A percentile compares a stretch with the other conserved stretches of the same genome.
Evolutionary conservation across 30 jellyfish, hydroid and myxozoan species (phyloP).

Genomic region (Calvadosia cruxmelitensis): DNA sequence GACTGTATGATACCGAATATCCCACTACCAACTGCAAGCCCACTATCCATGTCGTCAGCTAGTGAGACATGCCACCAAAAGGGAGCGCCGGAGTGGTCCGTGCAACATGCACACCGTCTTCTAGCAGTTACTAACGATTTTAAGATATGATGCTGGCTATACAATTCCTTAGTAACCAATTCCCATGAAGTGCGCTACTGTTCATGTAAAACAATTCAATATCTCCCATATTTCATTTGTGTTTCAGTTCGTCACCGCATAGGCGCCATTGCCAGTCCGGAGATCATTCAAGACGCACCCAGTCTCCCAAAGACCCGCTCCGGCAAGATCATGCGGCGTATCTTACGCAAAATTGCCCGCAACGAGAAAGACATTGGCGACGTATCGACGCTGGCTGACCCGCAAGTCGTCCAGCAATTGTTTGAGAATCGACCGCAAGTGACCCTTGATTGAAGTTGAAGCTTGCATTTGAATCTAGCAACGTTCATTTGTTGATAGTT

Average conservation of each 20-base stretch:
- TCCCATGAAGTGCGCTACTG: too few relatives aligned
- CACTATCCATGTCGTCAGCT: too few relatives aligned
- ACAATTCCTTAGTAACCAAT: too few relatives aligned
- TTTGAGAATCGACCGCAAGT: slow-evolving; percentile 66
- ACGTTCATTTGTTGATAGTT: neutral
- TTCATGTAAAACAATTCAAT: too few relatives aligned
- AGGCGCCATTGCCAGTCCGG: slow-evolving; percentile 96
- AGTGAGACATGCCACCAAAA: too few relatives aligned
- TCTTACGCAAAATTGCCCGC: slow-evolving; percentile 82
- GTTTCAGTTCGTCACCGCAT: slow-evolving; percentile 78
- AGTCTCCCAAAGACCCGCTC: slow-evolving; percentile 98
- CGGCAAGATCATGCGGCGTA: slow-evolving; percentile 97
- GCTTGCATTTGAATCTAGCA: neutral
- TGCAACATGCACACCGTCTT: too few relatives aligned
- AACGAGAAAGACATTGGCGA: slow-evolving; percentile 81
- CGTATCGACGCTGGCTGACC: slow-evolving; percentile 88
- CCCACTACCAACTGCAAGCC: too few relatives aligned
- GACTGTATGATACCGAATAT: too few relatives aligned
- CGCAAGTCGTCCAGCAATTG: slow-evolving; percentile 73
- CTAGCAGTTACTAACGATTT: too few relatives aligned
- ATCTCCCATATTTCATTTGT: neutral
- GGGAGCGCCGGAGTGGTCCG: too few relatives aligned
- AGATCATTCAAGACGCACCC: slow-evolving; percentile 88
- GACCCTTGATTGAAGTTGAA: neutral
- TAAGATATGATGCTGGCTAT: too few relatives aligned